phyloP scores from a whole-genome alignment of 2,797 vertebrate species.

The Tadarida brasiliensis region DNA sequence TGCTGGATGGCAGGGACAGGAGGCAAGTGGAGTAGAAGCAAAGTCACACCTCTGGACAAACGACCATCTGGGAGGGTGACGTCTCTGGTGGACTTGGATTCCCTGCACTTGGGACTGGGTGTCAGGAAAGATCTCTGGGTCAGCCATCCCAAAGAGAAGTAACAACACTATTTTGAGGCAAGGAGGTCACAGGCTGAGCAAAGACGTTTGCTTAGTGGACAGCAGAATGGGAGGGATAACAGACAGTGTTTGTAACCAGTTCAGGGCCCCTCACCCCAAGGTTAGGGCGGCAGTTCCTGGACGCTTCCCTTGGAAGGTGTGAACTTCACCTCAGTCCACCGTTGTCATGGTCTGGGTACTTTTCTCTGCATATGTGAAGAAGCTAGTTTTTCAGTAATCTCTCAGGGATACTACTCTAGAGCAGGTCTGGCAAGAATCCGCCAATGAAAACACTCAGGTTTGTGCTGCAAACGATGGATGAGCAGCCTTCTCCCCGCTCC shows the following conservation, averaged over 20 bases:
- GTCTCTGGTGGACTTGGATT: not conserved
- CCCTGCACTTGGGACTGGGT: not conserved
- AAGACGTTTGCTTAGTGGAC: not conserved
- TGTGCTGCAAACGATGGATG: accelerated
- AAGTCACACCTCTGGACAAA: not conserved
- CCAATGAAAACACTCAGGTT: not conserved
- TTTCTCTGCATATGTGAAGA: not conserved
- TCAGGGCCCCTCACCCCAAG: not conserved
- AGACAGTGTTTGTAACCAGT: not conserved
- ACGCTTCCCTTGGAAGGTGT: not conserved
- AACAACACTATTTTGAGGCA: not conserved
- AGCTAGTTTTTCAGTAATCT: not conserved
- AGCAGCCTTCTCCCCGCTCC: no score
- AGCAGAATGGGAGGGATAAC: not conserved
- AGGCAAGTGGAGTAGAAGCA: not conserved
- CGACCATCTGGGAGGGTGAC: not conserved
- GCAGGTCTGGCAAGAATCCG: not conserved
- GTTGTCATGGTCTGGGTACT: not conserved
- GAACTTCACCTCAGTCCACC: not conserved
- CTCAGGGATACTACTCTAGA: not conserved
- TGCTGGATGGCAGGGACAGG: not conserved
- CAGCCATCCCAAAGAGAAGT: not conserved
- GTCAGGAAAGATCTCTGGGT: not conserved
- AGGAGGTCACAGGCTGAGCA: not conserved
- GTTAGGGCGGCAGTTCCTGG: not conserved